phyloP scores from a whole-genome alignment of 2,888 invertebrate species.

The Sinelater perroti region DNA sequence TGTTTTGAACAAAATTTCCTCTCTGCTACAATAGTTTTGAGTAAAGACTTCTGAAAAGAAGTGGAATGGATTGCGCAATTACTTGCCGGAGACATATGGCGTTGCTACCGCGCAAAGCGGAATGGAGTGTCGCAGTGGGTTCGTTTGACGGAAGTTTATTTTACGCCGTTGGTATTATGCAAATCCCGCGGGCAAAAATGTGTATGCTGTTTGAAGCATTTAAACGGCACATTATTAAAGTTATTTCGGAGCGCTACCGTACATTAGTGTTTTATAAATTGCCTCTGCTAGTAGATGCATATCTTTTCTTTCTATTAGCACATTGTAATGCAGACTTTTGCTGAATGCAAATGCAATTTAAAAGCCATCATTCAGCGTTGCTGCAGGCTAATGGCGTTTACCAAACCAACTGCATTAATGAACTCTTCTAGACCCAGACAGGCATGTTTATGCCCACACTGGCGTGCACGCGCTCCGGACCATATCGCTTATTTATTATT shows the following conservation, averaged over 20 bases:
- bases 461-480: conserved; percentile 60
- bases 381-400: conserved; percentile 58
- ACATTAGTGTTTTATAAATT: neutral
- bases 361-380: conserved; percentile 59
- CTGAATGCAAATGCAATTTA: conserved; percentile 60
- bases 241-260: neutral
- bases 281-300: neutral
- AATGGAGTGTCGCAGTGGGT: no score
- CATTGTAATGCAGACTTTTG: conserved; percentile 36
- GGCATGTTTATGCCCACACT: conserved; percentile 61
- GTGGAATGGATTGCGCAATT: no score
- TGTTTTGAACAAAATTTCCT: no score
- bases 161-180: no score
- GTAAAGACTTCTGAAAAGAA: no score
- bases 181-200: no score
- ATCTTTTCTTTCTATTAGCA: conserved; percentile 24
- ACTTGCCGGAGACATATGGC: no score
- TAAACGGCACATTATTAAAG: no score
- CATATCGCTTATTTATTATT: conserved; percentile 61
- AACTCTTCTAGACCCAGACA: conserved; percentile 60
- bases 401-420: conserved; percentile 61
- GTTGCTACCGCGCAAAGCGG: no score
- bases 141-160: no score
- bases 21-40: no score
- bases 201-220: no score